Conservation (phyloP, 2,113 vertebrate species). For the Marmota monax region DNA sequence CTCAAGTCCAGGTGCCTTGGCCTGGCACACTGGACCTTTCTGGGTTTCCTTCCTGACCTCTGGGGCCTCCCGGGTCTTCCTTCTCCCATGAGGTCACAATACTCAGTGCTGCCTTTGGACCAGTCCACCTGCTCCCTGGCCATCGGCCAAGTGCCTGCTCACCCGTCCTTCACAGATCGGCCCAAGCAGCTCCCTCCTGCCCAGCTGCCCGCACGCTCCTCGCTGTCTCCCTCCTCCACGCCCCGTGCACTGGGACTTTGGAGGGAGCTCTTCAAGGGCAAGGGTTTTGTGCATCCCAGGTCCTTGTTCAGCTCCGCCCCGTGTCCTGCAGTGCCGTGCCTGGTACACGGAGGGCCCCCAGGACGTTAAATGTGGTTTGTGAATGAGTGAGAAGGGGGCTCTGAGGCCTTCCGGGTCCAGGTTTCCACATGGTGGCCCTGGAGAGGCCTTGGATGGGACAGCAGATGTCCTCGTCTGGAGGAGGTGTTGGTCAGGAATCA, state of each 20-base stretch:
- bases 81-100: background rate
- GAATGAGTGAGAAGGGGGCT: background rate
- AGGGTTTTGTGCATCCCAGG: accelerated
- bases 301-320: background rate
- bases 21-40: background rate
- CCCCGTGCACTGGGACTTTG: no score
- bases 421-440: accelerated
- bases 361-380: no score
- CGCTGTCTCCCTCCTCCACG: background rate
- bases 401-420: no score
- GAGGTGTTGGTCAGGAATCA: background rate
- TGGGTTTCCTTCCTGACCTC: background rate
- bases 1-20: background rate
- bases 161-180: background rate
- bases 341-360: accelerated
- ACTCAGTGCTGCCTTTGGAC: background rate
- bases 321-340: accelerated
- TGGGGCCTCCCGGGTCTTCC: accelerated
- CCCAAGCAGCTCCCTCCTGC: no score
- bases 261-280: background rate
- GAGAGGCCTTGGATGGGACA: background rate
- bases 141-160: background rate
- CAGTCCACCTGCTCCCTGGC: background rate
- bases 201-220: background rate
- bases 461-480: background rate